A percentile compares a stretch with the other conserved stretches of the same genome.
Conservation (phyloP, 1,140 invertebrate species). For the Radopholus similis region DNA sequence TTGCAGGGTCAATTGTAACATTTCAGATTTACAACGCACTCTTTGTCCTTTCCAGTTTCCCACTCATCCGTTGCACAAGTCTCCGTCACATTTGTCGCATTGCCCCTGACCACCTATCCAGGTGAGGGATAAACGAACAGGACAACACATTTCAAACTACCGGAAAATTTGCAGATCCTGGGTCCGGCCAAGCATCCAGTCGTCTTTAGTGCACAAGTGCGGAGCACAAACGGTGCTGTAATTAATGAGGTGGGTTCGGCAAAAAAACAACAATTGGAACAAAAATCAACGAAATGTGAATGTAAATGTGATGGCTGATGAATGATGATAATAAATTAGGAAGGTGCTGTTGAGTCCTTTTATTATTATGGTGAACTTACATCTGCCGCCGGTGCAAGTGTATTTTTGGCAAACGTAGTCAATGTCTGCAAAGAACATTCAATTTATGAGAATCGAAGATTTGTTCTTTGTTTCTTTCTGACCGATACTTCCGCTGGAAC, state of each 20-base stretch:
- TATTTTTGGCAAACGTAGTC: constrained; percentile 17
- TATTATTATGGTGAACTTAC: not conserved
- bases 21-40: too few species aligned
- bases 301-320: not conserved
- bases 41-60: too few species aligned
- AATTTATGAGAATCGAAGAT: not conserved
- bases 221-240: constrained; percentile 12
- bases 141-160: not conserved
- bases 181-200: not conserved
- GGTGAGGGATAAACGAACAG: not conserved
- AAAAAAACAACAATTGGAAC: not conserved
- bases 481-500: constrained; percentile 9
- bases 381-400: constrained; percentile 1
- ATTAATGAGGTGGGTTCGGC: not conserved
- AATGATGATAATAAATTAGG: not conserved
- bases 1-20: too few species aligned
- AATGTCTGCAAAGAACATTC: not conserved
- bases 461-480: not conserved
- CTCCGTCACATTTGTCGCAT: not conserved
- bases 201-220: constrained; percentile 8
- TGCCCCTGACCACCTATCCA: not conserved
- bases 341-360: not conserved
- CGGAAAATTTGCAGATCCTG: constrained; percentile 16
- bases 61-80: constrained; percentile 7
- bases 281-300: not conserved